Evolutionary conservation across 2,888 invertebrate genomes (phyloP).

Genomic region (Cheilosia pagana): DNA sequence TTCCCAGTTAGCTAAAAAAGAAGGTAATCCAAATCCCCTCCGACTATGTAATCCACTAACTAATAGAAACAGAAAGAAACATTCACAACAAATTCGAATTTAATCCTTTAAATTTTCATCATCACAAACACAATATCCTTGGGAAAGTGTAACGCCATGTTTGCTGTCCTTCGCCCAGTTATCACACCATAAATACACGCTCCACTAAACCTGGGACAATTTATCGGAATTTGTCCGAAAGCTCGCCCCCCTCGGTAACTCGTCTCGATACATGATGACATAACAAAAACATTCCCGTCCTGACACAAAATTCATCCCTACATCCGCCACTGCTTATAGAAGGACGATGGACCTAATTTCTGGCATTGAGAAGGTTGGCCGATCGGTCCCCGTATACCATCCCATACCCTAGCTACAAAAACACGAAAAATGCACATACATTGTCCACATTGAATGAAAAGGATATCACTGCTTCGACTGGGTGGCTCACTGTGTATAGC

Average conservation of each 20-base stretch:
- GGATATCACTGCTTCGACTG: slow-evolving; percentile 37
- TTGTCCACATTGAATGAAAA: slow-evolving; percentile 29
- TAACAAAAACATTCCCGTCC: slow-evolving; percentile 41
- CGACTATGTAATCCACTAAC: too few species aligned
- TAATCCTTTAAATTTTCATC: slow-evolving; percentile 52
- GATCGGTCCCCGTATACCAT: neutral
- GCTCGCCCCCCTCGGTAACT: neutral
- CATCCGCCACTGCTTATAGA: slow-evolving; percentile 9
- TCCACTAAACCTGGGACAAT: slow-evolving; percentile 53
- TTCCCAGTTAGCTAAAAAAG: too few species aligned
- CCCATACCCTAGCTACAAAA: slow-evolving; percentile 30
- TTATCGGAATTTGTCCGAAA: slow-evolving; percentile 55
- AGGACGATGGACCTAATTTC: slow-evolving; percentile 65
- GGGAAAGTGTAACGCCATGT: neutral
- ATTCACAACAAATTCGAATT: slow-evolving; percentile 33
- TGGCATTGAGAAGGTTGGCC: slow-evolving; percentile 19
- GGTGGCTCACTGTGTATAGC: neutral
- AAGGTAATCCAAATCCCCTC: too few species aligned
- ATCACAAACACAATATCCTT: slow-evolving; percentile 37
- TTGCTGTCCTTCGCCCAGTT: slow-evolving; percentile 40
- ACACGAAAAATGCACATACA: slow-evolving; percentile 41
- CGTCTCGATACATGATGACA: slow-evolving; percentile 43
- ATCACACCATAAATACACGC: slow-evolving; percentile 61
- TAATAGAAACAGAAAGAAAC: neutral
- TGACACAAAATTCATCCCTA: slow-evolving; percentile 26